Evolutionary conservation across 2,888 invertebrate species (phyloP), one percentile per base, ranked within the genome.

Genomic region (Allolobophora icterica): DNA sequence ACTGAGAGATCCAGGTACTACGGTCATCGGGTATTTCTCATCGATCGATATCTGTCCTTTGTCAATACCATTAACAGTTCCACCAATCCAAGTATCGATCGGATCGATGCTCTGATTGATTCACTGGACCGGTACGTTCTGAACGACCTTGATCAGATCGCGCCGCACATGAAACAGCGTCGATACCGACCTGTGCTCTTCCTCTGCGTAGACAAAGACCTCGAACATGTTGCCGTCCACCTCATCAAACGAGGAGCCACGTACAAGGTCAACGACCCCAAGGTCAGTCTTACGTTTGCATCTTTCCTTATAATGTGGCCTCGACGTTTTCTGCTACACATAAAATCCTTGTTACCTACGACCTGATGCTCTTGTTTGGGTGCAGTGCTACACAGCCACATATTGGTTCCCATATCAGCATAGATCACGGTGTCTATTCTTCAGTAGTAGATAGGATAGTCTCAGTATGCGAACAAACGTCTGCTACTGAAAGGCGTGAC

Each of bases 21-120:
- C 84, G 84, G 34, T 21, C 84, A 84, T 33, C 84, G 84, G 19
- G 84, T 84, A 33, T 84, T 84, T 84, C 84, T 84, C 33, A 84
- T 84, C 84, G 84, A 84, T 84, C 84, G 84, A 33, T 84, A 84
- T 21, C 34, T 84, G 17, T 15, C 84, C 33, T 3, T 84, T 4
- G 34, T 84, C 84, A 35, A 84, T 19, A 21, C 33, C 33, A 84
- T 84, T 33, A 33, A 35, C 33, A 11, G 33, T 34, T 33, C 84
- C 33, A 24, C 52, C 52, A 52, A 1, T 52, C 52, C 52, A 52
- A 84, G 34, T 33, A 33, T 84, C 84, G 33, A 35, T 35, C 84
- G 84, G 34, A 34, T 84, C 84, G 84, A 84, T 35, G 34, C 15
- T 35, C 84, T 84, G 33, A 33, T 84, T 35, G 84, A 84, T 35